phyloP scores from a whole-genome alignment of 2,113 vertebrate genomes.

The Gorilla gorilla region DNA sequence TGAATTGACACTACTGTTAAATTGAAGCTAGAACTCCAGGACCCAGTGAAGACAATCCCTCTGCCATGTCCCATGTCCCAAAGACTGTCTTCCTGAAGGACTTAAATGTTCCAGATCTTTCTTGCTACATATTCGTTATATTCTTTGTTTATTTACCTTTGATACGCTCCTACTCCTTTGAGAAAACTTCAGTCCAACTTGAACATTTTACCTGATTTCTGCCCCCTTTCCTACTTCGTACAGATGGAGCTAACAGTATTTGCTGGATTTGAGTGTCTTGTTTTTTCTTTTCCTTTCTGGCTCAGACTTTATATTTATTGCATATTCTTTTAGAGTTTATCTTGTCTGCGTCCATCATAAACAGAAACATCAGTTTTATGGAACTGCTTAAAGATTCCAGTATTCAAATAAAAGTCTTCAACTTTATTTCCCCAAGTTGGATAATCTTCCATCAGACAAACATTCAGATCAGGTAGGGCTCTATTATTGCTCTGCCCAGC shows the following conservation, averaged over 20 bases:
- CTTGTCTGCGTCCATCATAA: not conserved
- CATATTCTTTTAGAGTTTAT: not conserved
- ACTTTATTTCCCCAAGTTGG: not conserved
- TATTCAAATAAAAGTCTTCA: not conserved
- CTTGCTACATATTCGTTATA: not conserved
- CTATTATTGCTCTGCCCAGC: not conserved
- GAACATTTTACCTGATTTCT: not conserved
- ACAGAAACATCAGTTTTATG: not conserved
- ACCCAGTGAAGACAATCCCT: not conserved
- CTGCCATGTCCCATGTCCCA: not conserved
- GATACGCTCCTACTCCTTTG: not conserved
- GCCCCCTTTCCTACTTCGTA: not conserved
- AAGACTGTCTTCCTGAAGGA: not conserved
- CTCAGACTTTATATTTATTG: constrained; percentile 9
- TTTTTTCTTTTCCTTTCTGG: not conserved
- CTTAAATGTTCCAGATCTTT: not conserved
- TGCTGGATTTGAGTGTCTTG: not conserved
- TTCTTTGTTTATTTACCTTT: not conserved
- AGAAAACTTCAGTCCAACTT: not conserved
- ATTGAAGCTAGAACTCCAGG: not conserved
- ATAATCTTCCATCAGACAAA: not conserved
- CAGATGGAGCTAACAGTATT: not conserved
- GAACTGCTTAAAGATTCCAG: not conserved
- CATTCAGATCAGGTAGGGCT: not conserved
- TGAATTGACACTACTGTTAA: not conserved